phyloP scores from a whole-genome alignment of 2,888 invertebrate genomes.

The Agrotis ipsilon region DNA sequence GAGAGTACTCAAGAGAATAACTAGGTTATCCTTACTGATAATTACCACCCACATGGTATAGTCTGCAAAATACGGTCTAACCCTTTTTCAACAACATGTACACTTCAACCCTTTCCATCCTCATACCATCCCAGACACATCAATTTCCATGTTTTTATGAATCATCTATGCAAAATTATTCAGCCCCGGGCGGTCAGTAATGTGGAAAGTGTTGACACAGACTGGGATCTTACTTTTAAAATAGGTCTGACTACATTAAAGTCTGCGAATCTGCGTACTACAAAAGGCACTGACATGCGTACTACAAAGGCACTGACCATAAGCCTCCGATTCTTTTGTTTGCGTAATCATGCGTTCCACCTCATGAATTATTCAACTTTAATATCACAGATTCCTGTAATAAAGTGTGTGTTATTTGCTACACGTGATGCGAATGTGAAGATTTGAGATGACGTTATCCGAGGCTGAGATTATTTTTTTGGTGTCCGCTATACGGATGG shows the following conservation, averaged over 20 bases:
- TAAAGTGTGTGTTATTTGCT: slow-evolving; percentile 58
- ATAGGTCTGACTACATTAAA: slow-evolving; percentile 57
- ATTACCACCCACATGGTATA: no score
- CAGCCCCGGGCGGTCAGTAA: slow-evolving; percentile 23
- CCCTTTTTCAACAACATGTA: not conserved
- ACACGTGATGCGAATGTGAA: slow-evolving; percentile 61
- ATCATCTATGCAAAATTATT: slow-evolving; percentile 32
- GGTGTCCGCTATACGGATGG: slow-evolving; percentile 39
- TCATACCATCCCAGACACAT: slow-evolving; percentile 33
- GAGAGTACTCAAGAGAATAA: no score
- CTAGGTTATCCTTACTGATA: no score
- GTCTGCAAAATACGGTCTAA: no score
- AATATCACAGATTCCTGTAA: slow-evolving; percentile 59
- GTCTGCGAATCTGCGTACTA: slow-evolving; percentile 34
- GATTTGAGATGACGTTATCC: slow-evolving; percentile 31
- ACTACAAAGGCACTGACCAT: slow-evolving; percentile 46
- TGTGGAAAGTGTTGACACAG: slow-evolving; percentile 55
- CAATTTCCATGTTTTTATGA: slow-evolving; percentile 23
- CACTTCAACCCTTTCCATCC: not conserved
- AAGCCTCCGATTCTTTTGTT: slow-evolving; percentile 60
- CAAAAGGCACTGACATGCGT: slow-evolving; percentile 43
- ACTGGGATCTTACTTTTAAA: slow-evolving; percentile 54
- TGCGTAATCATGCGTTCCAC: slow-evolving; percentile 54
- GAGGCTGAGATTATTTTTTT: slow-evolving; percentile 41
- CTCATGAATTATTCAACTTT: slow-evolving; percentile 64